phyloP scores from a whole-genome alignment of 2,888 invertebrate species.

The Pasiphila rectangulata region DNA sequence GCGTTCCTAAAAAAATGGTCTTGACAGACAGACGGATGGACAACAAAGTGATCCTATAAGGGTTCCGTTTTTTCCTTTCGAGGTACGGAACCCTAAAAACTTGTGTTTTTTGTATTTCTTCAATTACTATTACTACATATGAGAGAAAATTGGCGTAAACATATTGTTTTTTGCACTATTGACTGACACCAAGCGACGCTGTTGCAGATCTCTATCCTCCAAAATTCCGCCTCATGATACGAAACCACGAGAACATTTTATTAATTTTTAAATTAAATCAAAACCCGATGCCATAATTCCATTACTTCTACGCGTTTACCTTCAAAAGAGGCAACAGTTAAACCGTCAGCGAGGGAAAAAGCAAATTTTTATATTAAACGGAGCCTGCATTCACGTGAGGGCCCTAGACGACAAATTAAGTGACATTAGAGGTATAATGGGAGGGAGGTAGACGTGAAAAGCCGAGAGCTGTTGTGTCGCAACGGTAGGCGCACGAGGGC shows the following conservation, averaged over 20 bases:
- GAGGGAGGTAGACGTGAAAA: conserved; percentile 67
- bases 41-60: no score
- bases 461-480: conserved; percentile 67
- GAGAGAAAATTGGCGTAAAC: no score
- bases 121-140: no score
- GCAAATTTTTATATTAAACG: conserved; percentile 77
- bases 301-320: conserved; percentile 75
- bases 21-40: no score
- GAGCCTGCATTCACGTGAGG: conserved; percentile 74
- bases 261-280: conserved; percentile 37
- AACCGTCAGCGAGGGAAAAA: conserved; percentile 62
- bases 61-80: no score
- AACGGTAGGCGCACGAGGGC: conserved; percentile 57
- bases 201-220: no score
- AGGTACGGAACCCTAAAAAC: no score
- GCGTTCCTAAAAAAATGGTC: no score
- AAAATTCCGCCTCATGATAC: not conserved
- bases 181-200: no score
- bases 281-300: conserved; percentile 65
- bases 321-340: conserved; percentile 75
- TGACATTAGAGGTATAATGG: conserved; percentile 78
- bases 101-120: no score
- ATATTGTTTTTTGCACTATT: no score
- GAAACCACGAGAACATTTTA: conserved; percentile 5
- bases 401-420: conserved; percentile 79